Conservation (phyloP, 2,888 invertebrate genomes). For the Xestia c-nigrum region DNA sequence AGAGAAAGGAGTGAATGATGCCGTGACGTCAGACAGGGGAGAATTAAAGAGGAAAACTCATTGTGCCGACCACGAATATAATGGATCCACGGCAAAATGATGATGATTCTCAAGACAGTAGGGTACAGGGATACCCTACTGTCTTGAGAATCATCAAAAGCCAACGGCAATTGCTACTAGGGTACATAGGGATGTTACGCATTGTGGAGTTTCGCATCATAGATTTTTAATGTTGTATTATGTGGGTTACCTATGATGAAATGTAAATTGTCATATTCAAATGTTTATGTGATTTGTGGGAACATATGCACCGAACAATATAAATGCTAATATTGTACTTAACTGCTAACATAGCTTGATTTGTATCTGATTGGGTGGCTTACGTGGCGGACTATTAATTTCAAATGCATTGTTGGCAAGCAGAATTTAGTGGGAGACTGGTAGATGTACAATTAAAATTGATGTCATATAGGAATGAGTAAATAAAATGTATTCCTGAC, state of each 20-base stretch:
- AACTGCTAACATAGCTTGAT: not conserved
- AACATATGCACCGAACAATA: not conserved
- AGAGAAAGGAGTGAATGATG: no score
- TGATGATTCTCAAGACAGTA: no score
- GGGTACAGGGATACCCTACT: no score
- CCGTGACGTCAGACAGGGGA: no score
- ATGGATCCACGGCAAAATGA: no score
- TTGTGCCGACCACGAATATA: no score
- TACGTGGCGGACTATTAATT: not conserved
- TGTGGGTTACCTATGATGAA: not conserved
- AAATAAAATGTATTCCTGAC: not conserved
- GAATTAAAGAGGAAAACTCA: no score
- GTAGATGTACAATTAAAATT: not conserved
- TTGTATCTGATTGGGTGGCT: not conserved
- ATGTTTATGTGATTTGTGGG: not conserved
- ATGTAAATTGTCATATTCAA: constrained; percentile 9
- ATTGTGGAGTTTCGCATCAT: no score
- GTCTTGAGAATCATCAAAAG: no score
- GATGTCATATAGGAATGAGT: not conserved
- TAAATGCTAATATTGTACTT: constrained; percentile 17
- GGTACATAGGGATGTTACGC: no score
- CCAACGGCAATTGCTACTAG: no score
- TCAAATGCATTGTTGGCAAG: not conserved
- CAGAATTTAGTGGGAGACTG: not conserved
- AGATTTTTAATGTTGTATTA: no score